Evolutionary conservation across 1,140 invertebrate species (phyloP).

Genomic region (Plutomurus gul): DNA sequence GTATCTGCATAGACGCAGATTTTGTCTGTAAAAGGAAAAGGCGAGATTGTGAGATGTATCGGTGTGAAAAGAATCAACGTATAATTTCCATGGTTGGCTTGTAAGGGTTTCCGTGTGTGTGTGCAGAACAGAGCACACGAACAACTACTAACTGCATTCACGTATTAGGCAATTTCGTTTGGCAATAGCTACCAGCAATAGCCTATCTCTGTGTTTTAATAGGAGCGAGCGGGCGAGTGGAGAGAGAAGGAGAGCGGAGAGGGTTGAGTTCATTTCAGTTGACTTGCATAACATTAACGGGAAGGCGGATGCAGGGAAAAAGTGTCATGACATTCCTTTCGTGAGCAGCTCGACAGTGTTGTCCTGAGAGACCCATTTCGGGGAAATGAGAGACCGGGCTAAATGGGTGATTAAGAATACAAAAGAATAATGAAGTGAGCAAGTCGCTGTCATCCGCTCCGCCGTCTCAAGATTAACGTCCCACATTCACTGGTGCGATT

Average conservation of each 20-base stretch:
- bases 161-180: too few relatives aligned
- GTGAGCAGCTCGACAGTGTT: conserved; percentile 12
- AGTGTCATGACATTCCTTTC: conserved; percentile 37
- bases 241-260: background rate
- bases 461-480: conserved; percentile 43
- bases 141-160: too few relatives aligned
- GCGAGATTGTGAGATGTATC: conserved; percentile 40
- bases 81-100: conserved; percentile 33
- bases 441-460: conserved; percentile 49
- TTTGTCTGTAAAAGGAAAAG: background rate
- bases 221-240: background rate
- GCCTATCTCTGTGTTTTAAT: background rate
- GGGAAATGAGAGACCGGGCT: conserved; percentile 48
- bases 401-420: conserved; percentile 53
- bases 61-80: conserved; percentile 47
- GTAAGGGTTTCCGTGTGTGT: background rate
- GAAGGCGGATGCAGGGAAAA: background rate
- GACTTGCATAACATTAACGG: background rate
- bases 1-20: too few relatives aligned
- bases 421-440: conserved; percentile 54
- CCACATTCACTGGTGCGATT: conserved; percentile 37
- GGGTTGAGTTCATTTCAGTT: background rate
- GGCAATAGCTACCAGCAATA: background rate
- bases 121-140: too few relatives aligned
- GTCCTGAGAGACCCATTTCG: conserved; percentile 47